These are phyloP conservation scores for Pagetopsis macropterus DNA, from an alignment of 2,797 vertebrate species.

Conservation along the genomic window DNA sequence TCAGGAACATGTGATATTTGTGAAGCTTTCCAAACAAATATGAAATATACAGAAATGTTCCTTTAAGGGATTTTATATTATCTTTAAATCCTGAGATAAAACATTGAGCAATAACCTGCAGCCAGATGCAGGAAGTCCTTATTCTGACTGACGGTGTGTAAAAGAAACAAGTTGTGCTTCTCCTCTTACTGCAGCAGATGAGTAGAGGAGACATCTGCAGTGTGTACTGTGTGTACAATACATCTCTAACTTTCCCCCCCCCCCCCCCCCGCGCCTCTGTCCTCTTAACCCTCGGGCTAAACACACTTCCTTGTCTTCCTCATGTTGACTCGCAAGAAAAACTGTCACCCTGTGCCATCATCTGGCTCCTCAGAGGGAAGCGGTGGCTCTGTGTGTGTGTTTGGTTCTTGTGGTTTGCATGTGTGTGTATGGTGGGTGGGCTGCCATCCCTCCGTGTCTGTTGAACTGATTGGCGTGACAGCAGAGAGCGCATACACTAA, in stretches of 20 bases:
- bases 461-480: conserved; percentile 70
- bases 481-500: conserved; percentile 67
- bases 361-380: conserved; percentile 55
- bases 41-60: neutral
- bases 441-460: conserved; percentile 59
- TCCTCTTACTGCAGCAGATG: conserved; percentile 49
- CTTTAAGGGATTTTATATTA: neutral
- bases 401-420: conserved; percentile 53
- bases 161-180: conserved; percentile 6
- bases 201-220: conserved; percentile 58
- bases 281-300: conserved; percentile 66
- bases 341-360: conserved; percentile 72
- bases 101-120: neutral
- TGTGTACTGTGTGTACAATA: conserved; percentile 44
- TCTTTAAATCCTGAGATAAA: neutral
- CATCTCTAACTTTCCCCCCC: conserved; percentile 42
- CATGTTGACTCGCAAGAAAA: conserved; percentile 65
- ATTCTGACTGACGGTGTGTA: conserved; percentile 24
- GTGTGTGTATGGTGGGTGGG: conserved; percentile 66
- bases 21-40: neutral
- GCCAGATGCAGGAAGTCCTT: conserved; percentile 1
- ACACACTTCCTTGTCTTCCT: conserved; percentile 66
- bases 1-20: too few relatives aligned
- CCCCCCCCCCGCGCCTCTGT: conserved; percentile 32
- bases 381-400: conserved; percentile 31